A percentile compares a stretch with the other conserved stretches of the same genome.
These are phyloP conservation scores for Tachystola acroxantha DNA, from an alignment of 2,888 invertebrate genomes.

Conservation along the genomic window DNA sequence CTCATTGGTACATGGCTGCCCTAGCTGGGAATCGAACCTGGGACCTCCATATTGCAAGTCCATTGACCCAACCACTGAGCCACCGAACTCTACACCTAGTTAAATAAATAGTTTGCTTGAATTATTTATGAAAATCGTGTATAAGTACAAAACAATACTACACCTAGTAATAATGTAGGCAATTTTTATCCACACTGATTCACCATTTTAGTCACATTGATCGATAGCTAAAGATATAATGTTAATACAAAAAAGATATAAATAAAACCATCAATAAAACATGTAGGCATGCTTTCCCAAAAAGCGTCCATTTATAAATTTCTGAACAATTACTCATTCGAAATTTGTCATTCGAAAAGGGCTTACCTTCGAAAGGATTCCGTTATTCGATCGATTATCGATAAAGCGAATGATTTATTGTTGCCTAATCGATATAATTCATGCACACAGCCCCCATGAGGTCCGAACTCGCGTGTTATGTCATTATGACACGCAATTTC, in stretches of 20 bases:
- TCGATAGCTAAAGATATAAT: too few relatives aligned
- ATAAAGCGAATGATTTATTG: constrained; percentile 65
- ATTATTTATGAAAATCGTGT: too few relatives aligned
- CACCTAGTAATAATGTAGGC: too few relatives aligned
- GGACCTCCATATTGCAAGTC: too few relatives aligned
- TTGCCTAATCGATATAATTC: constrained; percentile 66
- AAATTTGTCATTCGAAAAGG: constrained; percentile 60
- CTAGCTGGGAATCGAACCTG: too few relatives aligned
- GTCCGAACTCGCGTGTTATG: constrained; percentile 34
- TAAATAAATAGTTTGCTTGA: too few relatives aligned
- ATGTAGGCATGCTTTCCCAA: constrained; percentile 22
- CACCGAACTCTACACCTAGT: too few relatives aligned
- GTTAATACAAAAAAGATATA: not conserved
- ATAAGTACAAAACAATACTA: too few relatives aligned
- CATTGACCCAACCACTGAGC: too few relatives aligned
- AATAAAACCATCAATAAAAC: constrained; percentile 26
- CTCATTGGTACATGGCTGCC: too few relatives aligned
- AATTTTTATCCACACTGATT: too few relatives aligned
- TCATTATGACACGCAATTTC: constrained; percentile 62
- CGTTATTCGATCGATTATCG: constrained; percentile 62
- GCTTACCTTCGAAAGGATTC: constrained; percentile 59
- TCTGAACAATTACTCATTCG: constrained; percentile 34
- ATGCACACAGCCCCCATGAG: constrained; percentile 49
- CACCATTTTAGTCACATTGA: too few relatives aligned
- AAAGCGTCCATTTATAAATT: constrained; percentile 24